Evolutionary conservation across 1,140 invertebrate genomes (phyloP).

Genomic region (Pentalonia nigronervosa): DNA sequence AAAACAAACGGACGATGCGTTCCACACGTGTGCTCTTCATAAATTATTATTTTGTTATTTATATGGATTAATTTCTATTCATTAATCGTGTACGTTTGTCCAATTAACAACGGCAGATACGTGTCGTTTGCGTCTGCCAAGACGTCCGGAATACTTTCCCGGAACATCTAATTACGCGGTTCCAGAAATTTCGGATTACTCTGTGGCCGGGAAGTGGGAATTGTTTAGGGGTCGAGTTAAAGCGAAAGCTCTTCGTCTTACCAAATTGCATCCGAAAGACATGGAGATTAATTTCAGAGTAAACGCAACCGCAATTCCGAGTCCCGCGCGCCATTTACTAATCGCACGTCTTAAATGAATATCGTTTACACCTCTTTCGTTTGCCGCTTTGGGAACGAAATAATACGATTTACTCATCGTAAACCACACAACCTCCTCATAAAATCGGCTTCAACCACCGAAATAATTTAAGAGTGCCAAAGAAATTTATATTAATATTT

Average conservation of each 20-base stretch:
- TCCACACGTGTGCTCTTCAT: not conserved
- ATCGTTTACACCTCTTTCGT: slow-evolving; percentile 13
- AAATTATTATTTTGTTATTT: not conserved
- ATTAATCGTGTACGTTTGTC: not conserved
- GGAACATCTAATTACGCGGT: slow-evolving; percentile 24
- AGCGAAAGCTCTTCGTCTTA: slow-evolving; percentile 6
- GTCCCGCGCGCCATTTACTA: not conserved
- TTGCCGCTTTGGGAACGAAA: not conserved
- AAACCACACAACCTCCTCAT: not conserved
- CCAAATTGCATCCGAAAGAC: slow-evolving; percentile 29
- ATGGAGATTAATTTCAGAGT: slow-evolving; percentile 34
- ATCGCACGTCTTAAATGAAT: slow-evolving; percentile 16
- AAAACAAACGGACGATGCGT: not conserved
- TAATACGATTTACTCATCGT: not conserved
- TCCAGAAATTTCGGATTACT: slow-evolving; percentile 16
- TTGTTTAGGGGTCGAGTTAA: not conserved
- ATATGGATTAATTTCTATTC: not conserved
- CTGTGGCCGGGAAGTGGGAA: not conserved
- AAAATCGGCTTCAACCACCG: not conserved
- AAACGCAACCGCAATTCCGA: slow-evolving; percentile 15
- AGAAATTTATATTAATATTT: not conserved
- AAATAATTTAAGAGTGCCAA: not conserved
- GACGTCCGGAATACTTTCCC: not conserved
- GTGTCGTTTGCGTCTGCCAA: not conserved
- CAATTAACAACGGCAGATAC: not conserved